Conservation (phyloP, 1,140 invertebrate genomes). For the Temnothorax nylanderi region DNA sequence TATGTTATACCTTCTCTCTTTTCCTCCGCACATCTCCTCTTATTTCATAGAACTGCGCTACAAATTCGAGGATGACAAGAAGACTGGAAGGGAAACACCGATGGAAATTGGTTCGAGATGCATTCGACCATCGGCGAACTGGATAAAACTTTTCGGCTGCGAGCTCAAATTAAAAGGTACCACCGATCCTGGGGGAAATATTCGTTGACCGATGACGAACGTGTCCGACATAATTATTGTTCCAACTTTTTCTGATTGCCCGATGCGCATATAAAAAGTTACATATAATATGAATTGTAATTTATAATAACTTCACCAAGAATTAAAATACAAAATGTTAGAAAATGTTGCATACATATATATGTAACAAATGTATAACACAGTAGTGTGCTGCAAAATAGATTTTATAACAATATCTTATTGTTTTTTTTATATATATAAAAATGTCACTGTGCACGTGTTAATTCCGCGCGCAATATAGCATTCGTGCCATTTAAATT, state of each 20-base stretch:
- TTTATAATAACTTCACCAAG: neutral
- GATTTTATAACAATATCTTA: neutral
- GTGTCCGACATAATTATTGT: constrained; percentile 32
- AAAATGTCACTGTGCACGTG: neutral
- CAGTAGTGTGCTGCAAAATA: neutral
- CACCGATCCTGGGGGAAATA: constrained; percentile 67
- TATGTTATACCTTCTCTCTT: neutral
- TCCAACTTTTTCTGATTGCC: constrained; percentile 32
- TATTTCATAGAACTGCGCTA: neutral
- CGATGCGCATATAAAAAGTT: neutral
- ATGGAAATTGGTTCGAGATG: constrained; percentile 65
- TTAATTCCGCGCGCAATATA: constrained; percentile 6
- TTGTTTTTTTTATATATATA: neutral
- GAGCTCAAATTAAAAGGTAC: constrained; percentile 66
- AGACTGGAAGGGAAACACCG: neutral
- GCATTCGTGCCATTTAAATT: constrained; percentile 7
- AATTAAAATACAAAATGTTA: neutral
- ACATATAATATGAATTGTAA: constrained; percentile 1
- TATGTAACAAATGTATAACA: neutral
- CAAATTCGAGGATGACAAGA: constrained; percentile 46
- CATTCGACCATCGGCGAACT: constrained; percentile 28
- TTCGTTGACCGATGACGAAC: constrained; percentile 35
- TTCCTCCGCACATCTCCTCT: neutral
- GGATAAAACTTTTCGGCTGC: constrained; percentile 60
- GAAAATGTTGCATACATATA: neutral